Conservation (phyloP, 2,113 vertebrate genomes). For the Ailuropoda melanoleuca region DNA sequence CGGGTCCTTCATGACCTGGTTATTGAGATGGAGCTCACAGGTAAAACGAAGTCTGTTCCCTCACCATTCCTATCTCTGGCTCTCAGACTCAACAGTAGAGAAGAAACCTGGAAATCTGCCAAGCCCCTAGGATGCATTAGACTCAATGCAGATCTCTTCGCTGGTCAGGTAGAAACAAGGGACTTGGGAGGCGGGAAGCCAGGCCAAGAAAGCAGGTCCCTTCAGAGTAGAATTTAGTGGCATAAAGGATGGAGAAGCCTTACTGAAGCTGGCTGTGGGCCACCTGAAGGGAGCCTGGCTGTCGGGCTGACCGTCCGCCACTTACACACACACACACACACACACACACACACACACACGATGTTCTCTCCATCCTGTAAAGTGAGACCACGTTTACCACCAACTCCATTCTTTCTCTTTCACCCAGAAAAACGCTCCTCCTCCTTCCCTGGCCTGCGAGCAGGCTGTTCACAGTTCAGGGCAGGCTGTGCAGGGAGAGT, state of each 20-base stretch:
- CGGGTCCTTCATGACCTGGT: slow-evolving; percentile 54
- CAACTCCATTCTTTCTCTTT: background rate
- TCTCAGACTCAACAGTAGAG: background rate
- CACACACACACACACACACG: background rate
- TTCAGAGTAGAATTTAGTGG: slow-evolving; percentile 32
- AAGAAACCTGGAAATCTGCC: background rate
- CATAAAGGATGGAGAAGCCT: background rate
- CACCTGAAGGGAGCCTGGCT: background rate
- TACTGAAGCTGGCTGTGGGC: background rate
- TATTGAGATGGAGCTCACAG: slow-evolving; percentile 6
- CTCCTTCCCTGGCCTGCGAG: background rate
- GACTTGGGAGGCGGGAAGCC: background rate
- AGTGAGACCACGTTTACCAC: background rate
- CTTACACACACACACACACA: background rate
- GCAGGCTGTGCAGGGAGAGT: background rate
- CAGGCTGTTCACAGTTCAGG: background rate
- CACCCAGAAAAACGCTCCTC: background rate
- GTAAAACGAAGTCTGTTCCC: slow-evolving; percentile 59
- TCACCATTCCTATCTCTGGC: background rate
- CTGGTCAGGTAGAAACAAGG: background rate
- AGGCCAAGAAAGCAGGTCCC: slow-evolving; percentile 3
- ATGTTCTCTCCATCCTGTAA: background rate
- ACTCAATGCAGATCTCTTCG: background rate
- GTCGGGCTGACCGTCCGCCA: background rate
- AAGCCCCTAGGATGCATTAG: background rate